Percentiles rank a stretch among this genome's conserved stretches.
Evolutionary conservation across 2,113 vertebrate species (phyloP).

Genomic region (Triplophysa dalaica): DNA sequence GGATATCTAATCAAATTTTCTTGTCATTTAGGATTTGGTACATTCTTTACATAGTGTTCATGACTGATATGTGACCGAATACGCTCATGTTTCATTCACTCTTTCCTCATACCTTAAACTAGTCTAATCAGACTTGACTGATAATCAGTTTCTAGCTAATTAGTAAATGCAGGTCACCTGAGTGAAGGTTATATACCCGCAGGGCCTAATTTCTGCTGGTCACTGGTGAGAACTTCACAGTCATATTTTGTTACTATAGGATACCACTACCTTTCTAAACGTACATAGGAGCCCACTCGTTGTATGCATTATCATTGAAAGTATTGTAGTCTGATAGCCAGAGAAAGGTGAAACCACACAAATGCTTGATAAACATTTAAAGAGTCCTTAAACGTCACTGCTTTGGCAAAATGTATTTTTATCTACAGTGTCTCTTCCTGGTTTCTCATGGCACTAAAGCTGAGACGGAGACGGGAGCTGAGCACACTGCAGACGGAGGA

Average conservation of each 20-base stretch:
- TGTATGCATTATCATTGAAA: background rate
- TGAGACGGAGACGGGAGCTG: slow-evolving; percentile 41
- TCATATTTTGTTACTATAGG: background rate
- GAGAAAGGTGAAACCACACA: background rate
- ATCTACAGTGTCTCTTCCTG: background rate
- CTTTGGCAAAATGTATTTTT: background rate
- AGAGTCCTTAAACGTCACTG: background rate
- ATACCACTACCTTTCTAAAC: background rate
- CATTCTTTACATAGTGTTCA: no score
- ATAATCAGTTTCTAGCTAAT: background rate
- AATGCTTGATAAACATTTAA: background rate
- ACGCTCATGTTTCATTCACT: no score
- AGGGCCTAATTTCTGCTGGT: background rate
- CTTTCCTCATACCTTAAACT: no score
- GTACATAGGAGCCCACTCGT: background rate
- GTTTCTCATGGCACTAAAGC: slow-evolving; percentile 31
- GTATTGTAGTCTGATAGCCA: background rate
- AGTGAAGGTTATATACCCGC: background rate
- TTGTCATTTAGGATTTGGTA: no score
- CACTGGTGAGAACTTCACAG: background rate
- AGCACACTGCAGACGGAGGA: slow-evolving; percentile 28
- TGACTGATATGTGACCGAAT: no score
- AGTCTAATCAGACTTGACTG: background rate
- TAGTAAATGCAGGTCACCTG: slow-evolving; percentile 39
- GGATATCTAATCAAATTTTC: no score